Evolutionary conservation across 2,113 vertebrate genomes (phyloP), one percentile per base, ranked within the genome.

Genomic region (Pimephales promelas): DNA sequence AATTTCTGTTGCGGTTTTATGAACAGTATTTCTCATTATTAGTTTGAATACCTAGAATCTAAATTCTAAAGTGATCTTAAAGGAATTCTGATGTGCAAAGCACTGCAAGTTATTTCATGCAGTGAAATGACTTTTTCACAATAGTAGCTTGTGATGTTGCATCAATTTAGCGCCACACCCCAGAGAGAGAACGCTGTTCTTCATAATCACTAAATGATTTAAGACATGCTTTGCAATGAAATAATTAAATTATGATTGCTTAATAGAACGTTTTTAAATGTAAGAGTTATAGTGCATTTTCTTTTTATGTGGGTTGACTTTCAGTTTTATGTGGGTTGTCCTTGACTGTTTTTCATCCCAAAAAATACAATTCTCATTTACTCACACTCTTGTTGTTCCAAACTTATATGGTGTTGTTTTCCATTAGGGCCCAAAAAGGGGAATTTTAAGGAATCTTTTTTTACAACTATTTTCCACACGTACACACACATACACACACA

Each of bases 151-250:
- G 36, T 34, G 47, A 70, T 70, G 74, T 22, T 43, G 6, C 43
- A 70, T n/a, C n/a, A 81, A 68, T 78, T 40, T 16, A 45, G 62
- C 71, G 40, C 75, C 83, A 59, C 83, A 79, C 83, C 75, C 74
- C 24, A 43, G 13, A 61, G 11, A 72, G 6, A n/a, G 28, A 78
- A 28, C 40, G 10, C 5, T n/a, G 74, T 54, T 6, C 77, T 22
- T 70, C 28, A 34, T 26, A 3, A 28, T 54, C 9, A 54, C 26
- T 34, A 54, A 34, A 54, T 24, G 2, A 10, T 16, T 28, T 7
- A 28, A 11, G 26, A 36, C 74, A 77, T 40, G 20, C 40, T 70
- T 81, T n/a, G 45, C 16, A 73, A 74, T 74, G 3, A 45, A 40
- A 40, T 68, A 4, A 45, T 71, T 24, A 14, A 13, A 72, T 72